Evolutionary conservation across 2,797 vertebrate genomes (phyloP).

Genomic region (Sebastes baramenuke): DNA sequence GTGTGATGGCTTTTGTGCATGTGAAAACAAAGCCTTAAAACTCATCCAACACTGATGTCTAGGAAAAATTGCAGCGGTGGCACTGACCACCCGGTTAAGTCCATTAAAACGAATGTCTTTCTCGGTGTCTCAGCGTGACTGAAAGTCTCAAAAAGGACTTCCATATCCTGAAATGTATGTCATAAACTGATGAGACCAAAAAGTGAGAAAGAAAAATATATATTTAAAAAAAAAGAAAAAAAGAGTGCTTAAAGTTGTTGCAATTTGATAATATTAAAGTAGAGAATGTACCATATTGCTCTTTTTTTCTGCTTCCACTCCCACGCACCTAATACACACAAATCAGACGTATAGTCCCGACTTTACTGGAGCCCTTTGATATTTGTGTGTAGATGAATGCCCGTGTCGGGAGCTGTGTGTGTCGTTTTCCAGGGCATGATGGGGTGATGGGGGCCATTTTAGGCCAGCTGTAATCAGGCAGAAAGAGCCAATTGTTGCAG

Average conservation of each 20-base stretch:
- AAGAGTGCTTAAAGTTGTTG: constrained; percentile 1
- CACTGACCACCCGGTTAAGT: constrained; percentile 21
- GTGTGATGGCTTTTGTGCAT: not conserved
- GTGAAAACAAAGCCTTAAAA: constrained; percentile 15
- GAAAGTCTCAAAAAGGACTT: constrained; percentile 12
- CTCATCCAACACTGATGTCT: not conserved
- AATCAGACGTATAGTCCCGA: not conserved
- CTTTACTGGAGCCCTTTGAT: constrained; percentile 3
- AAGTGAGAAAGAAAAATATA: not conserved
- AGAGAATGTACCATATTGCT: not conserved
- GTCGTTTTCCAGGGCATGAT: constrained; percentile 48
- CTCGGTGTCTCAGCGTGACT: not conserved
- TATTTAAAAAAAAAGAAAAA: not conserved
- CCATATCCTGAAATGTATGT: constrained; percentile 40
- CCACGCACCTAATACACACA: not conserved
- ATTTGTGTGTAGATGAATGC: constrained; percentile 39
- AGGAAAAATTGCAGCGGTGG: not conserved
- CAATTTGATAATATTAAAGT: not conserved
- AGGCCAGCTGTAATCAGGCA: constrained; percentile 65
- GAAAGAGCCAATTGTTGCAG: constrained; percentile 66
- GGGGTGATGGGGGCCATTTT: constrained; percentile 47
- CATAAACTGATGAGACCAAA: constrained; percentile 31
- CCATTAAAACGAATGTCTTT: constrained; percentile 33
- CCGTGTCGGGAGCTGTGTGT: constrained; percentile 37
- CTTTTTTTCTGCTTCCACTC: not conserved